A percentile compares a stretch with the other conserved stretches of the same genome.
Evolutionary conservation across 2,888 invertebrate genomes (phyloP).

Genomic region (Augiades crinisus): DNA sequence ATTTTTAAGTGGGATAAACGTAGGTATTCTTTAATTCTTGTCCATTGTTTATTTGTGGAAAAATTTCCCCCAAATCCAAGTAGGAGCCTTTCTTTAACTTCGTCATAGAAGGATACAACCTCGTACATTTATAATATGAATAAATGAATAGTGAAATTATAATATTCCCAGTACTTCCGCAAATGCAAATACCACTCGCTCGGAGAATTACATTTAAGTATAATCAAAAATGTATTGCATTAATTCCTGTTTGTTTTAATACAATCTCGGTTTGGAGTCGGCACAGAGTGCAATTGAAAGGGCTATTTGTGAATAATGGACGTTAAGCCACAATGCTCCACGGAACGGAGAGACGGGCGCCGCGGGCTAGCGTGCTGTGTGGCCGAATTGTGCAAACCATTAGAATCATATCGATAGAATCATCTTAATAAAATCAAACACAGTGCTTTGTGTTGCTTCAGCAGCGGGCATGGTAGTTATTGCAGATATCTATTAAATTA

Average conservation of each 20-base stretch:
- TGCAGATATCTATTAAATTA: too few relatives aligned
- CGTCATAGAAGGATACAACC: too few relatives aligned
- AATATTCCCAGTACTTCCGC: not conserved
- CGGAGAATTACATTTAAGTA: not conserved
- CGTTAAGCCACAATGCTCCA: constrained; percentile 51
- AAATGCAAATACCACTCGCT: not conserved
- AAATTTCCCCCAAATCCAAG: too few relatives aligned
- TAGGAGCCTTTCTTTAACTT: too few relatives aligned
- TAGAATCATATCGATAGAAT: constrained; percentile 15
- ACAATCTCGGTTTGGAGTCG: constrained; percentile 33
- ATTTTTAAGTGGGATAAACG: too few relatives aligned
- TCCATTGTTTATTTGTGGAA: too few relatives aligned
- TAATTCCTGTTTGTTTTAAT: not conserved
- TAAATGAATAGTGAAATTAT: too few relatives aligned
- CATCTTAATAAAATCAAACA: constrained; percentile 12
- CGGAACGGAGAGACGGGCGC: constrained; percentile 48
- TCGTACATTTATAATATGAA: too few relatives aligned
- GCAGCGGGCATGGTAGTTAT: not conserved
- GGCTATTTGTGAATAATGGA: constrained; percentile 56
- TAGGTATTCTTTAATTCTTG: too few relatives aligned
- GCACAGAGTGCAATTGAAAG: constrained; percentile 57
- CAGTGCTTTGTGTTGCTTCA: not conserved
- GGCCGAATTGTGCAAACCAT: constrained; percentile 42
- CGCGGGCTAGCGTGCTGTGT: constrained; percentile 57
- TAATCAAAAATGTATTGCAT: constrained; percentile 10